A percentile compares a stretch with the other conserved stretches of the same genome.
Conservation (phyloP, 1,140 invertebrate species). For the Rhagoletis zephyria region DNA sequence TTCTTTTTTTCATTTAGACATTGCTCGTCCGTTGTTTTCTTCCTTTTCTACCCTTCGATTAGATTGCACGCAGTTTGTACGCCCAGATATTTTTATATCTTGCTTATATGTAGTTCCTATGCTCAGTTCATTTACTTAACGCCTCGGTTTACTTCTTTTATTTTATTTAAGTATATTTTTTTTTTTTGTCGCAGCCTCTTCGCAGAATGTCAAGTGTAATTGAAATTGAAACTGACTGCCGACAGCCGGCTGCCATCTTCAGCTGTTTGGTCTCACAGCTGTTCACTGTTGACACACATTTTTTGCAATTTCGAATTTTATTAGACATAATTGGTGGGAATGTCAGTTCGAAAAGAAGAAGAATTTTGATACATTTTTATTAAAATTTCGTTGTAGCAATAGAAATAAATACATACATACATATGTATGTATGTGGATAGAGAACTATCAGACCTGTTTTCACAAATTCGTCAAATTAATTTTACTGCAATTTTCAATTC, state of each 20-base stretch:
- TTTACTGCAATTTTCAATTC: too few species aligned
- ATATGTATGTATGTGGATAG: too few species aligned
- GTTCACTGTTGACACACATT: constrained; percentile 41
- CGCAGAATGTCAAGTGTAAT: constrained; percentile 52
- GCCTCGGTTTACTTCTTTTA: background rate
- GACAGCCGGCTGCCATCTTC: constrained; percentile 7
- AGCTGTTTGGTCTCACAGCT: constrained; percentile 18
- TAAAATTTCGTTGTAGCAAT: too few species aligned
- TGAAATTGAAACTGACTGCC: constrained; percentile 36
- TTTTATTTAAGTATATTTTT: constrained; percentile 4
- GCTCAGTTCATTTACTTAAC: background rate
- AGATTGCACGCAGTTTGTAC: too few species aligned
- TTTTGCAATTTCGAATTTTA: constrained; percentile 25
- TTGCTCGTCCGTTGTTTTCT: too few species aligned
- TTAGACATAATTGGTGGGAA: constrained; percentile 43
- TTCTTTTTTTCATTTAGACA: background rate
- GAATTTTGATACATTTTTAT: too few species aligned
- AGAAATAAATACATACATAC: too few species aligned
- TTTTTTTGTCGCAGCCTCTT: background rate
- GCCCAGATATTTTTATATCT: background rate
- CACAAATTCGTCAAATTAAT: too few species aligned
- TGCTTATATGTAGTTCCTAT: background rate
- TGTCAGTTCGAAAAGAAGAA: background rate
- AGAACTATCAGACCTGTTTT: too few species aligned
- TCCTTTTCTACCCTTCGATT: too few species aligned